Evolutionary conservation across 1,140 invertebrate genomes (phyloP).

Genomic region (Brachionus plicatilis): DNA sequence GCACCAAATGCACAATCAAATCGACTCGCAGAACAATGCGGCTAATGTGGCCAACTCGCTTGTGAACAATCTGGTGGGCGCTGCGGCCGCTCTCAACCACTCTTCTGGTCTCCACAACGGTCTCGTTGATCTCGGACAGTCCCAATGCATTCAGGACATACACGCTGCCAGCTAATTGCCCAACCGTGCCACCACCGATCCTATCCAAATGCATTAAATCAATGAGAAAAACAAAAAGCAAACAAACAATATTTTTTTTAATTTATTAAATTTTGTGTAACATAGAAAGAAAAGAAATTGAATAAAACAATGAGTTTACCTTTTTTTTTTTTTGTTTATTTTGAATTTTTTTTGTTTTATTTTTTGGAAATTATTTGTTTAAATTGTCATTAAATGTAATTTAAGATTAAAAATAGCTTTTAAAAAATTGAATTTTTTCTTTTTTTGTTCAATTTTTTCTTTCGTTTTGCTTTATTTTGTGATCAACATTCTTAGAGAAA

Average conservation of each 20-base stretch:
- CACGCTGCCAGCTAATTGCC: conserved; percentile 26
- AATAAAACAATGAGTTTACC: neutral
- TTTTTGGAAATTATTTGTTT: neutral
- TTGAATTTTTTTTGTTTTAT: neutral
- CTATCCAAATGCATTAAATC: conserved; percentile 1
- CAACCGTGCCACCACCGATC: neutral
- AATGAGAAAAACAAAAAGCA: neutral
- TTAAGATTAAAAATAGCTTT: neutral
- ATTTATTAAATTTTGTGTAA: conserved; percentile 28
- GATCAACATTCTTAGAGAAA: neutral
- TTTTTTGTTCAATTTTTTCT: conserved; percentile 2
- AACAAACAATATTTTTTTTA: neutral
- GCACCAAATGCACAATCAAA: conserved; percentile 27
- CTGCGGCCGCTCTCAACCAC: neutral
- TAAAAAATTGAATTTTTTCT: neutral
- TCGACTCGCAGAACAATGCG: neutral
- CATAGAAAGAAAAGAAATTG: neutral
- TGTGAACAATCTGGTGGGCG: conserved; percentile 21
- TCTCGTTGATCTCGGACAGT: conserved; percentile 37
- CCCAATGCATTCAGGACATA: conserved; percentile 34
- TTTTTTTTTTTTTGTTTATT: conserved; percentile 22
- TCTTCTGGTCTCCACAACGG: conserved; percentile 36
- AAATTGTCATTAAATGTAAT: conserved; percentile 9
- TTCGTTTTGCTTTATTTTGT: neutral
- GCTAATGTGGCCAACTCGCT: conserved; percentile 6